These are phyloP conservation scores for Machimus atricapillus DNA, from an alignment of 2,888 invertebrate genomes.

Conservation along the genomic window DNA sequence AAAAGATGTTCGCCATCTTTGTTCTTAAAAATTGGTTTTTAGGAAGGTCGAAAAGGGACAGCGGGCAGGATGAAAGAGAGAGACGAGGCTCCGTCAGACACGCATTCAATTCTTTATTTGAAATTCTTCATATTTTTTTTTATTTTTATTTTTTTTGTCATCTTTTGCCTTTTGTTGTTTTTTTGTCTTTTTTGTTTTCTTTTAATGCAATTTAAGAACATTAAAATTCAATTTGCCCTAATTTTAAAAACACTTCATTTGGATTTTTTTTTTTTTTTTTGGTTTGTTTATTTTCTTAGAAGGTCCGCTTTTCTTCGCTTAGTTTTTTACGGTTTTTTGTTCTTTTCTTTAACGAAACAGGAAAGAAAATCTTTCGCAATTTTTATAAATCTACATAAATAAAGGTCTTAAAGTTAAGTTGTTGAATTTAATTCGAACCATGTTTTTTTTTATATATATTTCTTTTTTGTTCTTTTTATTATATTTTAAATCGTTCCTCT, in stretches of 20 bases:
- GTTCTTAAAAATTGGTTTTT: no score
- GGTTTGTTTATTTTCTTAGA: neutral
- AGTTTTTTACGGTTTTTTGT: neutral
- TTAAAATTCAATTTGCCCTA: constrained; percentile 24
- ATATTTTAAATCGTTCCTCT: neutral
- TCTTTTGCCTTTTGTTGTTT: neutral
- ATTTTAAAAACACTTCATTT: constrained; percentile 23
- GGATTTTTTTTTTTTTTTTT: neutral
- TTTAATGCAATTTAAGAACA: constrained; percentile 26
- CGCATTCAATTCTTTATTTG: constrained; percentile 18
- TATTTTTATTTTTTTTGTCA: neutral
- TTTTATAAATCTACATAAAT: constrained; percentile 24
- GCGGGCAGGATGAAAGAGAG: no score
- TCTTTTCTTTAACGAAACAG: neutral
- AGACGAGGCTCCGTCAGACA: neutral
- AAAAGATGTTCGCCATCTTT: no score
- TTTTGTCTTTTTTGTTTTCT: neutral
- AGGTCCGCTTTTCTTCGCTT: neutral
- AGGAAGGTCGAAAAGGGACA: no score
- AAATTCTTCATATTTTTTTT: neutral
- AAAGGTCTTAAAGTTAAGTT: constrained; percentile 9
- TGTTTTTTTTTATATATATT: neutral
- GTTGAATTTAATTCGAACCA: neutral
- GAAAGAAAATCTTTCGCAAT: neutral
- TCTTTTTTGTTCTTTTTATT: neutral